A percentile compares a stretch with the other conserved stretches of the same genome.
Evolutionary conservation across 2,797 vertebrate species (phyloP).

Genomic region (Parotocinclus haroldoi): DNA sequence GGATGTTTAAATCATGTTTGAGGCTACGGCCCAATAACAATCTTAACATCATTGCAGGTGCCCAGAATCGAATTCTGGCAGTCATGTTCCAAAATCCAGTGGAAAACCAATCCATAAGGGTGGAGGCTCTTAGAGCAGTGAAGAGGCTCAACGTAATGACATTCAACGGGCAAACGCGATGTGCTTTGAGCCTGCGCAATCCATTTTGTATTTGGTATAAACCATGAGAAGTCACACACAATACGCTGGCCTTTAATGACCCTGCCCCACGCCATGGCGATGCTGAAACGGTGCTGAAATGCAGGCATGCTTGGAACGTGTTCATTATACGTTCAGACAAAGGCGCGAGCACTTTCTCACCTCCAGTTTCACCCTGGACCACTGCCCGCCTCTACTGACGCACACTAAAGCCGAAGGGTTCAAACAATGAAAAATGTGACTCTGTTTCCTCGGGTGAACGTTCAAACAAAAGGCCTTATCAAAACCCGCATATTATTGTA

Average conservation of each 20-base stretch:
- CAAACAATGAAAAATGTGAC: slow-evolving; percentile 72
- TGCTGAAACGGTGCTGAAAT: slow-evolving; percentile 31
- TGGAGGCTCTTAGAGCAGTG: no score
- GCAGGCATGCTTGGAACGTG: slow-evolving; percentile 13
- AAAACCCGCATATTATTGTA: slow-evolving; percentile 69
- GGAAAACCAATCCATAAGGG: no score
- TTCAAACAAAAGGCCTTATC: slow-evolving; percentile 75
- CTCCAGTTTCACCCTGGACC: slow-evolving; percentile 54
- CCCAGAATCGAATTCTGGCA: no score
- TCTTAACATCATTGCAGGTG: no score
- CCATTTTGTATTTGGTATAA: slow-evolving; percentile 1
- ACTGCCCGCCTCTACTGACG: slow-evolving; percentile 56
- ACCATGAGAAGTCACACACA: slow-evolving; percentile 16
- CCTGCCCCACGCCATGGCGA: slow-evolving; percentile 7
- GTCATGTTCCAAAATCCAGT: no score
- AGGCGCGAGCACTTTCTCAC: slow-evolving; percentile 54
- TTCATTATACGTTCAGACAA: slow-evolving; percentile 39
- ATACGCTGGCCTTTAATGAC: slow-evolving; percentile 12
- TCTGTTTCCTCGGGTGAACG: slow-evolving; percentile 71
- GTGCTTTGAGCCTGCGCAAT: no score
- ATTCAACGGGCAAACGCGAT: no score
- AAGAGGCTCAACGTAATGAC: no score
- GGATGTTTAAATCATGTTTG: no score
- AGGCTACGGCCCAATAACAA: no score
- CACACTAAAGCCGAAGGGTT: slow-evolving; percentile 58